A percentile compares a stretch with the other conserved stretches of the same genome.
phyloP scores from a whole-genome alignment of 2,113 vertebrate species.

The Symphodus melops region DNA sequence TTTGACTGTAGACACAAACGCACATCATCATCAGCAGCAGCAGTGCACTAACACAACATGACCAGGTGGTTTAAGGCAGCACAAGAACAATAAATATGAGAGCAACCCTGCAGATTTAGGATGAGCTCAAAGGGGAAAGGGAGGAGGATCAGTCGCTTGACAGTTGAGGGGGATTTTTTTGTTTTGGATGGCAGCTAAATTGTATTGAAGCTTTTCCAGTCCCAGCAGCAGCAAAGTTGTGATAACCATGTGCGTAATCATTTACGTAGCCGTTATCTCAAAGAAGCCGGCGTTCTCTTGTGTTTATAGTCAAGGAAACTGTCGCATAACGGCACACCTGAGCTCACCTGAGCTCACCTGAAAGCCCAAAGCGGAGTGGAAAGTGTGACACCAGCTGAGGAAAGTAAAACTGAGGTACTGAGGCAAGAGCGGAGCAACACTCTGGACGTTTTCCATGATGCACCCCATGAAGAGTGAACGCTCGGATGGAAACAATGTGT shows the following conservation, averaged over 20 bases:
- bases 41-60: background rate
- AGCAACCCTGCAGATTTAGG: slow-evolving; percentile 29
- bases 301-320: slow-evolving; percentile 52
- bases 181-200: slow-evolving; percentile 31
- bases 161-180: slow-evolving; percentile 34
- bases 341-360: slow-evolving; percentile 32
- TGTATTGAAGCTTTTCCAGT: slow-evolving; percentile 38
- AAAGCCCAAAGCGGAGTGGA: slow-evolving; percentile 26
- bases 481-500: slow-evolving; percentile 12
- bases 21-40: slow-evolving; percentile 17
- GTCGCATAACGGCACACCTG: slow-evolving; percentile 29
- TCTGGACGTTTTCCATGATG: slow-evolving; percentile 11
- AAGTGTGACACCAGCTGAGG: slow-evolving; percentile 22
- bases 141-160: slow-evolving; percentile 39
- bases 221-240: slow-evolving; percentile 5
- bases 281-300: slow-evolving; percentile 33
- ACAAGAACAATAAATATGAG: slow-evolving; percentile 18
- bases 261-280: slow-evolving; percentile 36
- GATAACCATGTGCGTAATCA: slow-evolving; percentile 39
- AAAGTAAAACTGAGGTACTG: slow-evolving; percentile 26
- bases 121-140: slow-evolving; percentile 45
- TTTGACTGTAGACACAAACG: slow-evolving; percentile 85
- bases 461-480: slow-evolving; percentile 25
- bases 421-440: slow-evolving; percentile 14
- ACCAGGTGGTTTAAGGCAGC: slow-evolving; percentile 31